Percentiles rank a stretch among this genome's conserved stretches.
Conservation (phyloP, 2,888 invertebrate genomes). For the Drosophila leonis region DNA sequence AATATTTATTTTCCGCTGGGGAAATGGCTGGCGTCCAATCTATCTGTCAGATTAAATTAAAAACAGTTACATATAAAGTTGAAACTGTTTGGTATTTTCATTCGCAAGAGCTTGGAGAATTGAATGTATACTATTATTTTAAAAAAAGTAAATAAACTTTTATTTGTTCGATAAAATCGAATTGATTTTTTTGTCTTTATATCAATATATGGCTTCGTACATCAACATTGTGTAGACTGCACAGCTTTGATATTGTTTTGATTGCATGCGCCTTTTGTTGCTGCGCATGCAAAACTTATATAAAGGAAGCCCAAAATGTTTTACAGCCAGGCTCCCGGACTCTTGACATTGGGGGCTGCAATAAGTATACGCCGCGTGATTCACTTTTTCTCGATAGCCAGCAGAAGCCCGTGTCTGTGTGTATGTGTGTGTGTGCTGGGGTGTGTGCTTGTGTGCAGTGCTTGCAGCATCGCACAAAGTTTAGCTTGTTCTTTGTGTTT, state of each 20-base stretch:
- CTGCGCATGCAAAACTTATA: slow-evolving; percentile 18
- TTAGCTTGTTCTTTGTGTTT: slow-evolving; percentile 28
- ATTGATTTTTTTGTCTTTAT: not conserved
- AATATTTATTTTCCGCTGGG: slow-evolving; percentile 1
- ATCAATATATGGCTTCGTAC: not conserved
- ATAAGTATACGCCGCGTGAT: slow-evolving; percentile 25
- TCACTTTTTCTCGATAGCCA: slow-evolving; percentile 18
- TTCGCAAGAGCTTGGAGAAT: too few species aligned
- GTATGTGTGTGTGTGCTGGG: slow-evolving; percentile 15
- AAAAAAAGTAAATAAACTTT: not conserved
- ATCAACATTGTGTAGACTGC: not conserved
- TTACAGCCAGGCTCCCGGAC: not conserved
- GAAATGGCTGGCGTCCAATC: not conserved
- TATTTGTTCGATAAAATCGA: slow-evolving; percentile 9
- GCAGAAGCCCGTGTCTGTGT: slow-evolving; percentile 12
- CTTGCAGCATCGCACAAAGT: slow-evolving; percentile 51
- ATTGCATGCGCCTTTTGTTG: slow-evolving; percentile 14
- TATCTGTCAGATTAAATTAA: not conserved
- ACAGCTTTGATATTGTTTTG: slow-evolving; percentile 1
- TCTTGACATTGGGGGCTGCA: slow-evolving; percentile 17
- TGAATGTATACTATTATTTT: not conserved
- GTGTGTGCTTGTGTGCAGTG: slow-evolving; percentile 40
- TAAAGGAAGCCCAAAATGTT: slow-evolving; percentile 10
- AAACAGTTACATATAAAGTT: not conserved
- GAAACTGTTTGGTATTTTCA: not conserved